These are phyloP conservation scores for Periparus ater DNA, from an alignment of 2,797 vertebrate genomes.

Conservation along the genomic window DNA sequence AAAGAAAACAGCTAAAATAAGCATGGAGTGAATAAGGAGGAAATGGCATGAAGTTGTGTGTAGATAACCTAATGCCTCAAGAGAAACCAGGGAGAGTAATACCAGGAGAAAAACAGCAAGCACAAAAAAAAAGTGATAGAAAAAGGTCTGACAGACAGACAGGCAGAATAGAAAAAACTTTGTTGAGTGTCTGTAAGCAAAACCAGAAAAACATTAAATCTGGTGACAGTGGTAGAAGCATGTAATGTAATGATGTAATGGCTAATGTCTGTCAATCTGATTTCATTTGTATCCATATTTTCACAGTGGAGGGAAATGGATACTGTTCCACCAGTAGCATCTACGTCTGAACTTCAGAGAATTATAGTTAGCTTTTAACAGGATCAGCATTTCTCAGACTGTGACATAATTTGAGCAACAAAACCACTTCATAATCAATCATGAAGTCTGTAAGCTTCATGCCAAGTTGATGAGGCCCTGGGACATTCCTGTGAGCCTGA, in stretches of 20 bases:
- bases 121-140: neutral
- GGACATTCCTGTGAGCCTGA: neutral
- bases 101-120: neutral
- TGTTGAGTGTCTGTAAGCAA: neutral
- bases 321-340: neutral
- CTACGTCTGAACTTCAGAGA: neutral
- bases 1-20: constrained; percentile 52
- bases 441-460: neutral
- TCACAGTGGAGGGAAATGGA: neutral
- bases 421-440: neutral
- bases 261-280: neutral
- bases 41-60: constrained; percentile 1
- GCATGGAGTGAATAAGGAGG: neutral
- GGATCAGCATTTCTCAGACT: neutral
- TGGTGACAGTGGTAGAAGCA: neutral
- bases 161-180: too few species aligned
- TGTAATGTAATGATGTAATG: neutral
- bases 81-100: constrained; percentile 55
- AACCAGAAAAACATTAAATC: neutral
- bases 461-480: neutral
- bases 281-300: neutral
- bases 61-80: constrained; percentile 21
- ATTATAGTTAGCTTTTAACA: neutral
- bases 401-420: neutral
- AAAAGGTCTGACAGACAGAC: neutral